Evolutionary conservation across 1,140 invertebrate species (phyloP), one percentile per base, ranked within the genome.

Genomic region (Leptestheria dahalacensis): DNA sequence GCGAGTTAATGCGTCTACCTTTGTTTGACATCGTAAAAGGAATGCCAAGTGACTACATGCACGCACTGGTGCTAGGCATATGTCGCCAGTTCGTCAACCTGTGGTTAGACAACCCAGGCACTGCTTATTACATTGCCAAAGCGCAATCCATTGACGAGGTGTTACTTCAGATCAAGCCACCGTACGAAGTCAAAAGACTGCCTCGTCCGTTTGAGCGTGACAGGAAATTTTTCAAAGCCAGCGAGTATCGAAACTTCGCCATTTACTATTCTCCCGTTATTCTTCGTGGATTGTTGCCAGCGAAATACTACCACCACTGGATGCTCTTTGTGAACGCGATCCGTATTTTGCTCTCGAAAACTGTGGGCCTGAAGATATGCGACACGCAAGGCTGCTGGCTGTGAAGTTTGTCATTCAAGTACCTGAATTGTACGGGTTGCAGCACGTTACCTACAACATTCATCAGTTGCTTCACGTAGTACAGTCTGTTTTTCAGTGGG

Each of bases 251-350:
- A 15, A 48, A n/a, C 10, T 58, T 58, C 24, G 11, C 26, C 11
- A n/a, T 58, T 46, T 58, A 24, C 24, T 58, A 58, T 26, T 58
- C 57, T 20, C 57, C 57, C 18, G 20, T 58, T 11, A 47, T 47
- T 50, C 41, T 58, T 24, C 26, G 10, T 21, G 28, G 41, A 48
- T 58, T 58, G 15, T 58, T 58, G n/a, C 33, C 41, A n/a, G 20
- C 20, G n/a, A 10, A 12, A 10, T 48, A 58, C 48, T 58, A 58
- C 41, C 9, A 46, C 20, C 57, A 58, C 21, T 57, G 55, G 26
- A 57, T 57, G 55, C 46, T 57, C 1, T 46, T 57, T 10, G 55
- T 57, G 11, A 58, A 58, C 28, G 20, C 26, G n/a, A 46, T 58
- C n/a, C 25, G 57, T 33, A 18, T 58, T 11, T 20, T 58, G 15